Conservation (phyloP, 2,113 vertebrate species). For the Morone chrysops region DNA sequence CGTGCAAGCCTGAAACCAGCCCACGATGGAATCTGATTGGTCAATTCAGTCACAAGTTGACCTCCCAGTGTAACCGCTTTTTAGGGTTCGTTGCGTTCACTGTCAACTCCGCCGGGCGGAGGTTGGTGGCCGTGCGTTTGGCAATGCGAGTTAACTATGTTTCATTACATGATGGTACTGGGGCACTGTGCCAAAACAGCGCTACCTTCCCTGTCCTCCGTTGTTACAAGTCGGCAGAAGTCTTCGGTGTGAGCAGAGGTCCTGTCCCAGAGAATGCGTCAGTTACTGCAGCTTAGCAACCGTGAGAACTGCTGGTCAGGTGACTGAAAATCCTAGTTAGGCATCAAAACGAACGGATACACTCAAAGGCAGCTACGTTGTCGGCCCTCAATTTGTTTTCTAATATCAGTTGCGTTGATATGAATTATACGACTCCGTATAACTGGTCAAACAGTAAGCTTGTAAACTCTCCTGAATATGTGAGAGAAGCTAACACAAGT, state of each 20-base stretch:
- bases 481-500: background rate
- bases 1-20: slow-evolving; percentile 75
- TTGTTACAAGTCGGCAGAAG: background rate
- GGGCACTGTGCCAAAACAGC: too few species aligned
- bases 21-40: slow-evolving; percentile 81
- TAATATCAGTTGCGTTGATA: background rate
- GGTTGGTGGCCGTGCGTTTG: background rate
- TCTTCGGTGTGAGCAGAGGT: background rate
- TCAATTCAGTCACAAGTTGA: background rate
- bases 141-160: background rate
- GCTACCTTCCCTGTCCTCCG: background rate
- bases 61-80: slow-evolving; percentile 1
- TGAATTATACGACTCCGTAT: background rate
- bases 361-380: background rate
- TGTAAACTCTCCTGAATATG: background rate
- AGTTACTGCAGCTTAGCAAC: background rate
- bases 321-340: background rate
- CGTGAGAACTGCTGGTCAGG: background rate
- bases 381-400: background rate
- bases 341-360: background rate
- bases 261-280: too few species aligned
- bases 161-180: background rate
- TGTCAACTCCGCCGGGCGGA: slow-evolving; percentile 10
- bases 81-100: slow-evolving; percentile 5
- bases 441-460: background rate